These are phyloP conservation scores for Brenthis hecate DNA, from an alignment of 2,888 invertebrate genomes.

Conservation along the genomic window DNA sequence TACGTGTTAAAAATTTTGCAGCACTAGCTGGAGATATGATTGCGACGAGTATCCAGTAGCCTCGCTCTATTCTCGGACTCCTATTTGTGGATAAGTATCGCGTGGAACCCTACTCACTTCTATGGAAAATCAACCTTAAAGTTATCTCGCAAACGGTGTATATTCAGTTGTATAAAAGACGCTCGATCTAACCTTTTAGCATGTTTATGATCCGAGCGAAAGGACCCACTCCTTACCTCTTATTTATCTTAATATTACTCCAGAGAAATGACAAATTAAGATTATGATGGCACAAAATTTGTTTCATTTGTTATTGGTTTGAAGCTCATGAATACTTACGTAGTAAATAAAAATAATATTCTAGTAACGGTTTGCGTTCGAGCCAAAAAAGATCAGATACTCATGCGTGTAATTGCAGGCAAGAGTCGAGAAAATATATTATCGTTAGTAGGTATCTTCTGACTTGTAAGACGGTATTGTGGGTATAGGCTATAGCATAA, in stretches of 20 bases:
- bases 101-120: constrained; percentile 60
- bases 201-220: constrained; percentile 57
- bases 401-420: background rate
- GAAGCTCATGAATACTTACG: background rate
- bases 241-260: constrained; percentile 79
- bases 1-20: constrained; percentile 53
- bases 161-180: constrained; percentile 45
- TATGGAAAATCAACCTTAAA: constrained; percentile 60
- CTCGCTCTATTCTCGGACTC: constrained; percentile 81
- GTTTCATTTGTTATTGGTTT: constrained; percentile 46
- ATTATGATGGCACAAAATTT: constrained; percentile 63
- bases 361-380: background rate
- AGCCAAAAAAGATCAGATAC: background rate
- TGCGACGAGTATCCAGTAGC: constrained; percentile 68
- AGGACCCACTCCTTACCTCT: constrained; percentile 75
- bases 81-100: constrained; percentile 79
- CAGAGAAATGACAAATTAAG: constrained; percentile 71
- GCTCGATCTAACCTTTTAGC: constrained; percentile 55
- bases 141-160: constrained; percentile 52
- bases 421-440: background rate
- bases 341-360: constrained; percentile 19
- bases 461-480: no score
- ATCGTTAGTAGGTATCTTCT: background rate
- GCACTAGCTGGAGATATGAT: constrained; percentile 70
- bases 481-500: no score